Percentiles rank a stretch among this genome's conserved stretches.
Conservation (phyloP, 2,888 invertebrate genomes). For the Luffia ferchaultella region DNA sequence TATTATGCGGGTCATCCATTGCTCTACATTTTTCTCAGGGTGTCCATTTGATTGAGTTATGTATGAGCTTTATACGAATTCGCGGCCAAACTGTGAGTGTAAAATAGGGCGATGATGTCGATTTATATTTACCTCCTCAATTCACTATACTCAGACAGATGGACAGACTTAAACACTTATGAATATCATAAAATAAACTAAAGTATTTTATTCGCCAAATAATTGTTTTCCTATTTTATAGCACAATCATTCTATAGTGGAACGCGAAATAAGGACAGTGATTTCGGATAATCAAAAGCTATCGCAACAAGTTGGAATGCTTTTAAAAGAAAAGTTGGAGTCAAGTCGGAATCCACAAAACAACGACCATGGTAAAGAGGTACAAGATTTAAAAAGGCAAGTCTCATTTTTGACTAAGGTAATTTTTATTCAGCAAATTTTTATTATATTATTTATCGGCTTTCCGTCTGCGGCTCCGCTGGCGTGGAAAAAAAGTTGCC, state of each 20-base stretch:
- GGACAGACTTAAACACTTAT: neutral
- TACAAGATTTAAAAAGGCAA: slow-evolving; percentile 41
- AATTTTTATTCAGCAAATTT: neutral
- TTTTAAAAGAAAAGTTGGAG: slow-evolving; percentile 44
- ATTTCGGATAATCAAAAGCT: slow-evolving; percentile 50
- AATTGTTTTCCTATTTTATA: slow-evolving; percentile 16
- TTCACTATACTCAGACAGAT: neutral
- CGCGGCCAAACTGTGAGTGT: neutral
- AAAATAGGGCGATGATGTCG: neutral
- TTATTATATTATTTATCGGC: neutral
- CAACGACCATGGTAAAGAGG: slow-evolving; percentile 30
- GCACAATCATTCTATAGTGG: slow-evolving; percentile 49
- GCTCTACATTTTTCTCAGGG: no score
- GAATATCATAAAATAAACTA: neutral
- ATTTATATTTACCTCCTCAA: neutral
- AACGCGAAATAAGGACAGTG: slow-evolving; percentile 44
- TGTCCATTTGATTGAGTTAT: no score
- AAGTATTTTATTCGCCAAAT: neutral
- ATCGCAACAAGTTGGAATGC: slow-evolving; percentile 44
- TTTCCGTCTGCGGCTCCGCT: neutral
- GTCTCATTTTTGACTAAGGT: slow-evolving; percentile 41
- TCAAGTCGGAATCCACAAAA: slow-evolving; percentile 23
- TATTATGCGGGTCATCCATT: no score
- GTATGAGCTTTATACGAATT: no score
- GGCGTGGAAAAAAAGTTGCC: neutral